A percentile compares a stretch with the other conserved stretches of the same genome.
Evolutionary conservation across 2,113 vertebrate species (phyloP).

Genomic region (Rallus limicola): DNA sequence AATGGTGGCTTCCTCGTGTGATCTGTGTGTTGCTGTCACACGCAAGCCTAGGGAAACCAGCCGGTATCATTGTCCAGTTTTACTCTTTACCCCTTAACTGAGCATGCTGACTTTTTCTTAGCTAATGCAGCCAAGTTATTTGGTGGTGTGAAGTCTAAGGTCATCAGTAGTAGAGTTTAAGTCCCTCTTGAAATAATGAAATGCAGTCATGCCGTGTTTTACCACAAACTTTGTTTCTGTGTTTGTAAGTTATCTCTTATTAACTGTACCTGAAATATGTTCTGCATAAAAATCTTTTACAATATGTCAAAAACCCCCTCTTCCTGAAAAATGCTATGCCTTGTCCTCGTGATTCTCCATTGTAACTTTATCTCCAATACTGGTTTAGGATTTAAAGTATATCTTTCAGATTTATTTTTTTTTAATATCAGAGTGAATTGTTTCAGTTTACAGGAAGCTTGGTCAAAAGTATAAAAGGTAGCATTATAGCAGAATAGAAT

Average conservation of each 20-base stretch:
- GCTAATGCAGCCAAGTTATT: neutral
- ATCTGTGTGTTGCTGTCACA: rapidly evolving
- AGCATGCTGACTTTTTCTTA: neutral
- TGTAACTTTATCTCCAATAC: neutral
- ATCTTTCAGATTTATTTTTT: neutral
- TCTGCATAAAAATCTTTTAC: neutral
- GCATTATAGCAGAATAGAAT: neutral
- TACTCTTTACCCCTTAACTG: neutral
- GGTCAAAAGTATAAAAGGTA: neutral
- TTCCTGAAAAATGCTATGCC: neutral
- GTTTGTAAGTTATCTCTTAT: neutral
- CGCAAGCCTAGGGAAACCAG: neutral
- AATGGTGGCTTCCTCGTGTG: rapidly evolving
- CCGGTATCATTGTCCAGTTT: neutral
- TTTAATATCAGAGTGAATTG: neutral
- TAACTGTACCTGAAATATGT: neutral
- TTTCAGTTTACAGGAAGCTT: neutral
- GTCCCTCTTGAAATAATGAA: neutral
- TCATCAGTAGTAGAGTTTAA: neutral
- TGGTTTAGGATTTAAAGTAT: neutral
- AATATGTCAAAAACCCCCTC: neutral
- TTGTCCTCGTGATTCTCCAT: neutral
- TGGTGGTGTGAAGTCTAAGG: neutral
- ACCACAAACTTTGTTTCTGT: neutral
- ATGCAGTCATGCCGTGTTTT: neutral